Evolutionary conservation across 2,888 invertebrate species (phyloP), one percentile per base, ranked within the genome.

Genomic region (Mesoligia furuncula): DNA sequence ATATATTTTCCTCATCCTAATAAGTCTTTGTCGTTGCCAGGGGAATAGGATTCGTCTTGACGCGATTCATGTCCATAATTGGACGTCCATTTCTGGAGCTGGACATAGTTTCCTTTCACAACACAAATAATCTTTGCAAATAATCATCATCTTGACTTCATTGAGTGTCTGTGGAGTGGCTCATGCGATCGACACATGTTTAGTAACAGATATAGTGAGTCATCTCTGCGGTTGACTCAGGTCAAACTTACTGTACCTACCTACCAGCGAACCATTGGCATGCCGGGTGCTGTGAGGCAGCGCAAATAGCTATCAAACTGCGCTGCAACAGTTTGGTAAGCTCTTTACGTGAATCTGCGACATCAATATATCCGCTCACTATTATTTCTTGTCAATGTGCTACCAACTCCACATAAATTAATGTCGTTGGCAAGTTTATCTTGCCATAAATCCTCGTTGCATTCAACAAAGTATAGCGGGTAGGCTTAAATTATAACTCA

Each of bases 401-500:
- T 42, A 66, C 59, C 42, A 80, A 59, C 42, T 54, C 20, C 24
- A 66, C 1, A 66, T 67, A 66, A 79, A 69, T 62, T 24, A 73
- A 36, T 45, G 57, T 51, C n/a, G 39, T 81, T 69, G 51, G 42
- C 65, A 51, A 65, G 51, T 65, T 51, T 42, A 69, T 59, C 48
- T 65, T 42, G 67, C 48, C 51, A 65, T 80, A 59, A 75, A 80
- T 80, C 76, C 20, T 71, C 6, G 78, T 31, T 36, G 39, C 61
- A 67, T 51, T 27, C 36, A 82, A 71, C 66, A 42, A 75, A 57
- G 65, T 69, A 75, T n/a, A 42, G 62, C 67, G 62, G 51, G 31
- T 45, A 76, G 57, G 42, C 42, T 83, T 72, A 81, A 71, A 83
- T 81, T 81, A 72, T 71, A 72, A 64, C 68, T 78, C 64, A 65